Base-by-base conservation (phyloP, 2,797 vertebrate genomes). In the Apodemus agrarius region DNA sequence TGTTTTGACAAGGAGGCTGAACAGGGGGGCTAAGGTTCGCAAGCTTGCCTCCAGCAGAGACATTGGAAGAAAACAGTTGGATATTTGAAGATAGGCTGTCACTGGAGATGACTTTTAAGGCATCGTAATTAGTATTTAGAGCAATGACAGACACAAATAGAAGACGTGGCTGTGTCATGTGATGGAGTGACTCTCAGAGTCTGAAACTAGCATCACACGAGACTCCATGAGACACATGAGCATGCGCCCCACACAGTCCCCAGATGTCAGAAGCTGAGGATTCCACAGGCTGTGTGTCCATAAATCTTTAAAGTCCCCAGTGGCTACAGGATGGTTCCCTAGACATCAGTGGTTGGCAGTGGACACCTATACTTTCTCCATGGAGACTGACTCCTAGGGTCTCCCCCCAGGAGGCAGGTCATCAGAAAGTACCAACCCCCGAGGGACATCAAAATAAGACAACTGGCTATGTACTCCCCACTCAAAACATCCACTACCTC, bases 381-480 rank as follows among this genome's bases (percentile, higher is more conserved):
- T 1, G 7, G n/a, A 81, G 37, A 46, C 40, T 7, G 14, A 17
- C 26, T 37, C 59, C 52, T 19, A 37, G 10, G 13, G 21, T 49
- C 21, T 49, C 21, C 54, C 43, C 46, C 49, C 11, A 1, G 43
- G 57, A 72, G 3, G 31, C n/a, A 26, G 11, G 17, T 22, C 37
- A 3, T 31, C 65, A 0, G 26, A 49, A 75, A 72, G 12, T 10
- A 21, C 57, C 67, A 34, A 57, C n/a, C 49, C 61, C 88, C 8
- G 1, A 75, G 34, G 34, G 34, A 65, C 57, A 12, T 46, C 69
- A 69, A 72, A 67, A 69, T 84, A 52, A 46, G 0, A 4, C 79
- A 40, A 21, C 0, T 0, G 21, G 83, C 13, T 9, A 3, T 0
- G 1, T 43, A 9, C 59, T 17, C 14, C 72, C 10, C 4, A 10